Evolutionary conservation across 2,113 vertebrate genomes (phyloP).

Genomic region (Callionymus lyra): DNA sequence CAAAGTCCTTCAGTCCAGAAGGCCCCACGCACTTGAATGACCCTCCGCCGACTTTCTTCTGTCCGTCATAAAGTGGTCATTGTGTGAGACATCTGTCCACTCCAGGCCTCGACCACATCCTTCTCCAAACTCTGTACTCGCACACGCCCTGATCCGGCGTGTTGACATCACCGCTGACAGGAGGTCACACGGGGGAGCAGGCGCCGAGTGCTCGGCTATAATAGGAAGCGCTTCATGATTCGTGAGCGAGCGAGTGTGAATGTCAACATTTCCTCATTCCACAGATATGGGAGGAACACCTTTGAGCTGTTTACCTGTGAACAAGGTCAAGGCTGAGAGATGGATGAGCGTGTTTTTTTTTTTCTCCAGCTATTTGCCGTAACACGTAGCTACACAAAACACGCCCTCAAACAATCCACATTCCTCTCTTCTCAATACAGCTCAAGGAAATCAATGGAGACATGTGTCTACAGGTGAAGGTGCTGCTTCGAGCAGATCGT

Average conservation of each 20-base stretch:
- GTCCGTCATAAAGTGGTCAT: constrained; percentile 25
- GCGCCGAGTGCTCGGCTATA: constrained; percentile 5
- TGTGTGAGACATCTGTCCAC: constrained; percentile 31
- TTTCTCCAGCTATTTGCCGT: background rate
- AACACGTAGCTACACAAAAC: background rate
- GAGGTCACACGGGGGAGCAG: constrained; percentile 14
- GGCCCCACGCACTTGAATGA: constrained; percentile 11
- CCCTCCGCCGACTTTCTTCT: constrained; percentile 11
- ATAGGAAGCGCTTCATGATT: constrained; percentile 25
- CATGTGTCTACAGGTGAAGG: constrained; percentile 45
- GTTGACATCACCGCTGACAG: constrained; percentile 32
- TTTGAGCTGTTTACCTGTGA: constrained; percentile 32
- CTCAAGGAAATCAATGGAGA: constrained; percentile 15
- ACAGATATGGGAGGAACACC: constrained; percentile 18
- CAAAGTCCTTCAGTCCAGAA: constrained; percentile 22
- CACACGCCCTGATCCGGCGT: constrained; percentile 6
- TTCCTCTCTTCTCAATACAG: constrained; percentile 38
- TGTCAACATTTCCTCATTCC: constrained; percentile 53
- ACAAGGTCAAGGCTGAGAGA: constrained; percentile 22
- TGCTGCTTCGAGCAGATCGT: background rate
- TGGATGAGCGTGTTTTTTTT: background rate
- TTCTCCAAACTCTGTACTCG: constrained; percentile 25
- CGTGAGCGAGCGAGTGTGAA: constrained; percentile 14
- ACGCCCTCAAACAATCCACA: constrained; percentile 7
- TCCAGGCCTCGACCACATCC: background rate